phyloP scores from a whole-genome alignment of 1,140 invertebrate genomes.

The Trichonephila clavipes region DNA sequence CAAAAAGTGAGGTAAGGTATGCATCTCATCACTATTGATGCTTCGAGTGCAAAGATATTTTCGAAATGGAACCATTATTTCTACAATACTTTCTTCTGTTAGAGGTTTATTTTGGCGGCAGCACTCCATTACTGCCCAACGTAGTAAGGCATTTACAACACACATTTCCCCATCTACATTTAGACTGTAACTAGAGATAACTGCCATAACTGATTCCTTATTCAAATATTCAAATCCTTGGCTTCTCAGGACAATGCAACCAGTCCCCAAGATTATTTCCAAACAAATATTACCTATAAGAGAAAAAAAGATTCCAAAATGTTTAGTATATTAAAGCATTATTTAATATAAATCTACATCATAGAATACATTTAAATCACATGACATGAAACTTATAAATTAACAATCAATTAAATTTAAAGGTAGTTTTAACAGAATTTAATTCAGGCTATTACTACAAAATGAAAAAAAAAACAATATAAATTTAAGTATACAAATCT shows the following conservation, averaged over 20 bases:
- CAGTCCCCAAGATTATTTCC: conserved; percentile 71
- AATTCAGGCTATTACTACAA: too few species aligned
- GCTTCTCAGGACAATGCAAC: conserved; percentile 70
- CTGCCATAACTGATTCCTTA: conserved; percentile 72
- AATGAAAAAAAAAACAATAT: too few species aligned
- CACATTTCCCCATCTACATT: conserved; percentile 74
- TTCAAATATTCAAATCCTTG: conserved; percentile 74
- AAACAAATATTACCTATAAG: conserved; percentile 65
- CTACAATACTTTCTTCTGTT: conserved; percentile 71
- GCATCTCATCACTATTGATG: conserved; percentile 72
- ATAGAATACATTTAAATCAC: too few species aligned
- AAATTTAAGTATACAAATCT: too few species aligned
- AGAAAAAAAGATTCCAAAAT: neutral
- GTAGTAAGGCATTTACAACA: conserved; percentile 73
- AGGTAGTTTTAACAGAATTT: too few species aligned
- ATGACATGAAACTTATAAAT: too few species aligned
- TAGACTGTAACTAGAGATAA: conserved; percentile 72
- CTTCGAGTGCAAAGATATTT: conserved; percentile 71
- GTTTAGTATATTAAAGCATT: too few species aligned
- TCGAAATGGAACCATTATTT: conserved; percentile 71
- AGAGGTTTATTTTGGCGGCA: conserved; percentile 74
- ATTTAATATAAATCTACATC: too few species aligned
- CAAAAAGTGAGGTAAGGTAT: conserved; percentile 67
- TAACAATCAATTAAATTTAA: too few species aligned
- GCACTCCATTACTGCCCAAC: conserved; percentile 75